Base-by-base conservation (phyloP, 1,140 invertebrate species). In the Teleopsis dalmanni region DNA sequence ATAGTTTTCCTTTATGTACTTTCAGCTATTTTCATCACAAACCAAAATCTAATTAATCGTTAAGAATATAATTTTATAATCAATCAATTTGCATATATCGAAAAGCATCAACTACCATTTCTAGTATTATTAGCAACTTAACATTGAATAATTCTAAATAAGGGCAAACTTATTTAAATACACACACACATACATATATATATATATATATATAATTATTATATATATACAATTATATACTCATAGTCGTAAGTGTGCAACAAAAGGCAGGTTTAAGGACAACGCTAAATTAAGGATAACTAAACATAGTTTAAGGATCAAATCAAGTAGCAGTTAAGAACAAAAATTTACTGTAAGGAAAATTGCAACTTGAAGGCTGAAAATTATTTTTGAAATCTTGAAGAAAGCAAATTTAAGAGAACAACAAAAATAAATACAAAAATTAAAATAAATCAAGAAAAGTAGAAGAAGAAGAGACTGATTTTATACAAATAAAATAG, bases 341-440 rank as follows among this genome's bases (percentile, higher is more conserved):
- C 18, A 45, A 26, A 48, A 22, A 48, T 23, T 48, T 31, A 31
- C 18, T 21, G 43, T 19, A 45, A 44, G 34, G 47, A 46, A 53
- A 46, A 55, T 64, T 60, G 58, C 52, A 65, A 65, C 62, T 59
- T 57, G 51, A 62, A 65, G 62, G 62, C 60, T 65, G 60, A 65
- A 40, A 60, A 50, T 57, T 59, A 49, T 53, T 36, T 23, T n/a
- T 29, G 13, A 27, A 43, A 25, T 43, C 25, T 9, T 18, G 10
- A 43, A 49, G 36, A 47, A 50, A 43, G 25, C 44, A 48, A 41
- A 34, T 36, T 31, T 16, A 47, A 19, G 26, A 23, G 43, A 44
- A 9, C 33, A 48, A 31, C 47, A 45, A 52, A 55, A 44, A 44
- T 29, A 29, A 29, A 47, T n/a, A 46, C 25, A 45, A 34, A 19